phyloP scores from a whole-genome alignment of 2,797 vertebrate genomes.

The Cuculus canorus region DNA sequence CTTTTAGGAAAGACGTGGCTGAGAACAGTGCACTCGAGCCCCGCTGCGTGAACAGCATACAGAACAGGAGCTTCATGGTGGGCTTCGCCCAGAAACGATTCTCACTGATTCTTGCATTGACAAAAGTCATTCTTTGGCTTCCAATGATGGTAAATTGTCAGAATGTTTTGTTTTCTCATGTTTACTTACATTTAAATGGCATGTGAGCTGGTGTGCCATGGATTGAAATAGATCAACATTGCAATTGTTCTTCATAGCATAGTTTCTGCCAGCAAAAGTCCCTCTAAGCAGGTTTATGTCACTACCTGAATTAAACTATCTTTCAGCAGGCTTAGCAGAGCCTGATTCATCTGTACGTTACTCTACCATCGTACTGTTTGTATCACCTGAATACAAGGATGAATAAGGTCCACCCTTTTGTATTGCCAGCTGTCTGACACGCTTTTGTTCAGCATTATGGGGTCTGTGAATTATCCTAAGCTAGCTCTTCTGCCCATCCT shows the following conservation, averaged over 20 bases:
- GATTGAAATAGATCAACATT: background rate
- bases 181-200: background rate
- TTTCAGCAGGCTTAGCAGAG: background rate
- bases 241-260: background rate
- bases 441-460: background rate
- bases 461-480: background rate
- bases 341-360: background rate
- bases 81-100: constrained; percentile 93
- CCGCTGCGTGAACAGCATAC: background rate
- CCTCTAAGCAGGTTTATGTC: background rate
- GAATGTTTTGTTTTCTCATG: background rate
- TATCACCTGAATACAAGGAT: background rate
- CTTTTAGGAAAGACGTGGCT: constrained; percentile 54
- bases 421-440: background rate
- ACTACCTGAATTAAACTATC: background rate
- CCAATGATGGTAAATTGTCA: constrained; percentile 93
- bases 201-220: background rate
- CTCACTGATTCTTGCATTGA: constrained; percentile 90
- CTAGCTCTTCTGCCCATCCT: background rate
- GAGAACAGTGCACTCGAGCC: background rate
- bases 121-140: constrained; percentile 91
- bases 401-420: background rate
- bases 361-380: background rate
- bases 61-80: constrained; percentile 71
- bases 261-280: background rate